Percentiles rank a stretch among this genome's conserved stretches.
phyloP scores from a whole-genome alignment of 1,140 invertebrate species.

The Drosophila sproati region DNA sequence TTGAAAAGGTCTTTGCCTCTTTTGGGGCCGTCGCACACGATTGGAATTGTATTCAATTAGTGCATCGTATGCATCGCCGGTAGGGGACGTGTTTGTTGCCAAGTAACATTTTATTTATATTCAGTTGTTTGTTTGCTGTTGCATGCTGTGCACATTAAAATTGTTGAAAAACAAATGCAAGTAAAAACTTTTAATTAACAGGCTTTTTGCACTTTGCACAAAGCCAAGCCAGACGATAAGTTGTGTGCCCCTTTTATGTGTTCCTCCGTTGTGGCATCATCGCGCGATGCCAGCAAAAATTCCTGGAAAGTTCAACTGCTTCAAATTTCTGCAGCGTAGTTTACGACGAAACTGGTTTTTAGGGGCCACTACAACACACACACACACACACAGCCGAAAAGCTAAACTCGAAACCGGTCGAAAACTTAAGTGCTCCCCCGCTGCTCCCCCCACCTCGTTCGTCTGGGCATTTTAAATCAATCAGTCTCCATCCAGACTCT shows the following conservation, averaged over 20 bases:
- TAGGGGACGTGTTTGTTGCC: conserved; percentile 27
- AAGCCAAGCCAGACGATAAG: conserved; percentile 34
- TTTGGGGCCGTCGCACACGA: conserved; percentile 23
- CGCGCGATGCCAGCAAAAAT: conserved; percentile 51
- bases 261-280: conserved; percentile 33
- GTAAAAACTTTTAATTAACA: conserved; percentile 63
- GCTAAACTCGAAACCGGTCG: conserved; percentile 43
- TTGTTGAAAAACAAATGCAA: conserved; percentile 27
- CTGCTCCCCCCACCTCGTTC: neutral
- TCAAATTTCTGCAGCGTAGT: conserved; percentile 56
- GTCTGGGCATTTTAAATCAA: conserved; percentile 69
- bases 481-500: conserved; percentile 48
- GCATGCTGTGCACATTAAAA: conserved; percentile 34
- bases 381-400: conserved; percentile 15
- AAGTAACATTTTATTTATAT: conserved; percentile 10
- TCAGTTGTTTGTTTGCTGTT: conserved; percentile 32
- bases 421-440: neutral
- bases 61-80: conserved; percentile 16
- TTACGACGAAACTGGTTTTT: conserved; percentile 63
- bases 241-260: neutral
- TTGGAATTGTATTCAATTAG: conserved; percentile 20
- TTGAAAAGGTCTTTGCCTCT: conserved; percentile 42
- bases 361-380: conserved; percentile 20
- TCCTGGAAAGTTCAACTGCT: conserved; percentile 76
- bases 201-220: conserved; percentile 37